Evolutionary conservation across 2,888 invertebrate genomes (phyloP).

Genomic region (Drosophila longiperda): DNA sequence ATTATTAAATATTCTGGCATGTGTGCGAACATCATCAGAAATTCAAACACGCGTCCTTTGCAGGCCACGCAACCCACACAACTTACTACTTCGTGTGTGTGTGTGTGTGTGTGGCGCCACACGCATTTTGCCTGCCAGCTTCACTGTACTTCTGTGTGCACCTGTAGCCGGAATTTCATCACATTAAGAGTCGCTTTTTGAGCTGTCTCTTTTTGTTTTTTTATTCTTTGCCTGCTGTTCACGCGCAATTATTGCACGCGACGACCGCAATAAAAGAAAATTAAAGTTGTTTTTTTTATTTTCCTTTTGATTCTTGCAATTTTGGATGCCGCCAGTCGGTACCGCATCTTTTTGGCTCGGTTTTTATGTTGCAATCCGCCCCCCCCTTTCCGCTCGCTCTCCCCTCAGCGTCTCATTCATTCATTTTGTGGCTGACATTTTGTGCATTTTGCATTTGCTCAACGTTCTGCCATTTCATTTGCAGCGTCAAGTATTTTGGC

Average conservation of each 20-base stretch:
- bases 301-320: slow-evolving; percentile 44
- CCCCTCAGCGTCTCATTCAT: slow-evolving; percentile 8
- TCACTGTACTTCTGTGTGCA: background rate
- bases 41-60: slow-evolving; percentile 67
- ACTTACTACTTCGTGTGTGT: slow-evolving; percentile 5
- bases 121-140: slow-evolving; percentile 5
- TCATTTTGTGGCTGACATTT: slow-evolving; percentile 54
- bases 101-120: slow-evolving; percentile 14
- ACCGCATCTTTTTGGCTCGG: slow-evolving; percentile 57
- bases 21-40: slow-evolving; percentile 54
- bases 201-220: background rate
- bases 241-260: slow-evolving; percentile 78
- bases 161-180: slow-evolving; percentile 29
- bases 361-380: slow-evolving; percentile 15
- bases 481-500: slow-evolving; percentile 81
- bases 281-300: slow-evolving; percentile 60
- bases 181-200: slow-evolving; percentile 10
- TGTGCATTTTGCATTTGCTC: slow-evolving; percentile 61
- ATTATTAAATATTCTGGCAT: slow-evolving; percentile 65
- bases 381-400: background rate
- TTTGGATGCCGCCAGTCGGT: slow-evolving; percentile 48
- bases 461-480: slow-evolving; percentile 78
- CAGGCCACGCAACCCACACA: background rate
- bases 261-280: slow-evolving; percentile 80
- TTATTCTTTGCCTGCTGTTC: slow-evolving; percentile 52